phyloP scores from a whole-genome alignment of 2,797 vertebrate genomes.

The Buphagus erythrorhynchus region DNA sequence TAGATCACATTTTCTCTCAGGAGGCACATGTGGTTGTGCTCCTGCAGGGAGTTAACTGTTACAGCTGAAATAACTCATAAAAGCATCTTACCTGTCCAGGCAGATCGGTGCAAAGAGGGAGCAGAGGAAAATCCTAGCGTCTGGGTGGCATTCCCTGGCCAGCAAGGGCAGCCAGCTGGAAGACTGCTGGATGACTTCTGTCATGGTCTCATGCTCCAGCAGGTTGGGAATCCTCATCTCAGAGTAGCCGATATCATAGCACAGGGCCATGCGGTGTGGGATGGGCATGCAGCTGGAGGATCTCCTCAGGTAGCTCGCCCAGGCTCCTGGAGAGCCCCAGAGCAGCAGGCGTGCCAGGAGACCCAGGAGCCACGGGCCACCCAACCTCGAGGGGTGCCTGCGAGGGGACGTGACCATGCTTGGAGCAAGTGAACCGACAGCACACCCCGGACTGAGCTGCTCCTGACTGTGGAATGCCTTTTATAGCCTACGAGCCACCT shows the following conservation, averaged over 20 bases:
- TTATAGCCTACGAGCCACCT: conserved; percentile 68
- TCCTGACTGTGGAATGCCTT: conserved; percentile 9
- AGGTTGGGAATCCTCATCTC: conserved; percentile 87
- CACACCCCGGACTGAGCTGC: neutral
- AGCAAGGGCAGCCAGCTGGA: conserved; percentile 88
- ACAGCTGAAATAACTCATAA: neutral
- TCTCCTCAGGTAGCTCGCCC: conserved; percentile 66
- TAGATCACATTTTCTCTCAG: fast-evolving
- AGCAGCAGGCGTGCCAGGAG: conserved; percentile 15
- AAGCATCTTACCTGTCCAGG: conserved; percentile 83
- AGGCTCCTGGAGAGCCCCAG: neutral
- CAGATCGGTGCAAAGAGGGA: conserved; percentile 88
- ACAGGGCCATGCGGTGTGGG: conserved; percentile 82
- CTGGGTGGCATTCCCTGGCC: conserved; percentile 85
- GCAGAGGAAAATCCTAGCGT: conserved; percentile 87
- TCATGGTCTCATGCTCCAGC: conserved; percentile 84
- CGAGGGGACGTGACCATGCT: neutral
- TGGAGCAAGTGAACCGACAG: neutral
- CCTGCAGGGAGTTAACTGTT: neutral
- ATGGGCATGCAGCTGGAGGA: conserved; percentile 80
- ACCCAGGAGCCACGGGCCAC: conserved; percentile 1
- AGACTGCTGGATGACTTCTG: conserved; percentile 86
- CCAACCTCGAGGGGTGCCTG: neutral
- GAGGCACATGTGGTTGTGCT: neutral
- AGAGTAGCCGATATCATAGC: conserved; percentile 85